Evolutionary conservation across 2,888 invertebrate species (phyloP).

Genomic region (Poecilobothrus nobilitatus): DNA sequence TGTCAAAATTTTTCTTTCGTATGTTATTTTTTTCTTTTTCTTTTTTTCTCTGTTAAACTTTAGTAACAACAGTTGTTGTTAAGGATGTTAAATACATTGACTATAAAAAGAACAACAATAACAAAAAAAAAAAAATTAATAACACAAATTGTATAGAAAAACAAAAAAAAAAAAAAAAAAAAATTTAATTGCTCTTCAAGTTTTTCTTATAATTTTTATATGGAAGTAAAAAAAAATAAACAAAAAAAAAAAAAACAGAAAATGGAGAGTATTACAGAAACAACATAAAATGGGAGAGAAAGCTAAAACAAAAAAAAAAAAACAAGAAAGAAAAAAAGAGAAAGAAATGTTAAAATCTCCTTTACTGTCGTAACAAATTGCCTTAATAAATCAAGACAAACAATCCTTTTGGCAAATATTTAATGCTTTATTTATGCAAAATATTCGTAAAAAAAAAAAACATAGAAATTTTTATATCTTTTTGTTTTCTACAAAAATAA

Average conservation of each 20-base stretch:
- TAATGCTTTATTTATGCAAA: not conserved
- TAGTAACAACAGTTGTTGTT: not conserved
- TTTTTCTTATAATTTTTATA: not conserved
- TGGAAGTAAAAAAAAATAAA: not conserved
- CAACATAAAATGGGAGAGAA: too few relatives aligned
- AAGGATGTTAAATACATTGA: not conserved
- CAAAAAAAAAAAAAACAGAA: too few relatives aligned
- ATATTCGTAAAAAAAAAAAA: not conserved
- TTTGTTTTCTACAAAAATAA: too few relatives aligned
- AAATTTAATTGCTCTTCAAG: not conserved
- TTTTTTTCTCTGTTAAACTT: not conserved
- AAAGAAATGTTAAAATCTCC: not conserved
- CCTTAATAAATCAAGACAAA: not conserved
- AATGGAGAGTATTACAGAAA: too few relatives aligned
- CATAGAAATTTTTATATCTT: too few relatives aligned
- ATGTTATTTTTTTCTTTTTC: not conserved
- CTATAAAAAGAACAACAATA: not conserved
- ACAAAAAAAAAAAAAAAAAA: not conserved
- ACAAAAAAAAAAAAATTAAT: too few relatives aligned
- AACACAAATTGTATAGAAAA: not conserved
- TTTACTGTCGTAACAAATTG: not conserved
- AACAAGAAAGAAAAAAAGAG: not conserved
- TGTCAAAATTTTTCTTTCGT: not conserved
- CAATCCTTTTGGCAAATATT: slow-evolving; percentile 6
- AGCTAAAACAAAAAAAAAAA: too few relatives aligned